These are phyloP conservation scores for Urosaurus nigricauda DNA, from an alignment of 2,797 vertebrate genomes.

Conservation along the genomic window DNA sequence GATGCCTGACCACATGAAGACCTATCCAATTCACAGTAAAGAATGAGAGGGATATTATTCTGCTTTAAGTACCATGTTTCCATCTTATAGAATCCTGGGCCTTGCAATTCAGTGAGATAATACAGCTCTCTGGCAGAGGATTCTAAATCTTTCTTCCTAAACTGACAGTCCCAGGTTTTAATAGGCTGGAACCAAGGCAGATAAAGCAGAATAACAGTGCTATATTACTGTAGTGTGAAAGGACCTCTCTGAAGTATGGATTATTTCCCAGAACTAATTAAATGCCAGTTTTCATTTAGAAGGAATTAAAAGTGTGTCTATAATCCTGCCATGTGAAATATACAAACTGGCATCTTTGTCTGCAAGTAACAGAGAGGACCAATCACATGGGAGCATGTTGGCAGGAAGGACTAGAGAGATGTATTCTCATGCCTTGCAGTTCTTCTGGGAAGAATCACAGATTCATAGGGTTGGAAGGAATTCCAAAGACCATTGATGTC, in stretches of 20 bases:
- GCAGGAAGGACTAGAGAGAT: background rate
- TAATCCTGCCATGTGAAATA: background rate
- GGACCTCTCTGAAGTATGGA: background rate
- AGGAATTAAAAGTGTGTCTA: constrained; percentile 35
- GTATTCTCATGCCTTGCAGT: background rate
- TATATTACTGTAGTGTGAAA: background rate
- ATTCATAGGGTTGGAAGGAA: no score
- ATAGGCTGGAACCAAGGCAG: no score
- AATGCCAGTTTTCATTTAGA: constrained; percentile 2
- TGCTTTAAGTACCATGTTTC: no score
- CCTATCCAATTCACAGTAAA: no score
- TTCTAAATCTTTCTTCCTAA: no score
- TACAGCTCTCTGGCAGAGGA: no score
- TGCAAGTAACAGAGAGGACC: background rate
- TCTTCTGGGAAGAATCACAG: background rate
- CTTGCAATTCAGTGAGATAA: no score
- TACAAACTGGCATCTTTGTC: background rate
- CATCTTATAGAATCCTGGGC: no score
- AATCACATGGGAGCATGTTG: background rate
- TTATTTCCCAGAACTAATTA: constrained; percentile 28
- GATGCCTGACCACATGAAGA: background rate
- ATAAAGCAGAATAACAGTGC: no score
- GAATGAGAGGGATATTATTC: no score
- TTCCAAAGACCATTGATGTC: no score
- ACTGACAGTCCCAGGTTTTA: no score